Percentiles rank a stretch among this genome's conserved stretches.
Conservation (phyloP, 2,113 vertebrate genomes). For the Mirza zaza region DNA sequence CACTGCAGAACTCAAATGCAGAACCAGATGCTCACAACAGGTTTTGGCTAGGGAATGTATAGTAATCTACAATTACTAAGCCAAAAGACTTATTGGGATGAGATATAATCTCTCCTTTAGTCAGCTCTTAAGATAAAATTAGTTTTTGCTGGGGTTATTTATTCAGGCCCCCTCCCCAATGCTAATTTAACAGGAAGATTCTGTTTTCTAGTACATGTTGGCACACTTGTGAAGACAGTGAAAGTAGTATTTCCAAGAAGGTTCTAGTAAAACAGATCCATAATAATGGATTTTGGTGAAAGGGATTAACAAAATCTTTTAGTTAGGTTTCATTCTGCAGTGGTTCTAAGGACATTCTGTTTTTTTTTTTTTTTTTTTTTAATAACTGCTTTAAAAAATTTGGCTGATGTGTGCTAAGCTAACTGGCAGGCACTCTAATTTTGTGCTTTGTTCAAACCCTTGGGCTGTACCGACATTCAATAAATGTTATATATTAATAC, state of each 20-base stretch:
- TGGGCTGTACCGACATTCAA: slow-evolving; percentile 42
- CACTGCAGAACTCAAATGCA: background rate
- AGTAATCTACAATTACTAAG: background rate
- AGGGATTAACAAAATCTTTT: background rate
- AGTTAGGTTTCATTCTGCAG: background rate
- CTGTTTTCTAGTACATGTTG: background rate
- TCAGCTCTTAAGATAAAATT: background rate
- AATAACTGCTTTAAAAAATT: slow-evolving; percentile 37
- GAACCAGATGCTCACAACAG: background rate
- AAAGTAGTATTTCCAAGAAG: slow-evolving; percentile 13
- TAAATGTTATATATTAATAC: slow-evolving; percentile 67
- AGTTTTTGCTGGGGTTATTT: background rate
- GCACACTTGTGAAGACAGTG: background rate
- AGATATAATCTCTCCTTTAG: slow-evolving; percentile 18
- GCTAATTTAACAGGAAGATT: background rate
- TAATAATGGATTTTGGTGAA: slow-evolving; percentile 13
- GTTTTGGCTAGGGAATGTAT: accelerated
- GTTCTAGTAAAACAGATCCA: background rate
- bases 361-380: background rate
- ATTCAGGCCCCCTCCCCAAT: background rate
- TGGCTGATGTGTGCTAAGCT: slow-evolving; percentile 24
- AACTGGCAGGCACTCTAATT: slow-evolving; percentile 49
- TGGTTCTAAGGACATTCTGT: slow-evolving; percentile 48
- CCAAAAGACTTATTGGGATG: background rate
- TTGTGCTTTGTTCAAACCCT: slow-evolving; percentile 60